Percentiles rank a stretch among this genome's conserved stretches.
Evolutionary conservation across 2,888 invertebrate genomes (phyloP).

Genomic region (Andrena haemorrhoa): DNA sequence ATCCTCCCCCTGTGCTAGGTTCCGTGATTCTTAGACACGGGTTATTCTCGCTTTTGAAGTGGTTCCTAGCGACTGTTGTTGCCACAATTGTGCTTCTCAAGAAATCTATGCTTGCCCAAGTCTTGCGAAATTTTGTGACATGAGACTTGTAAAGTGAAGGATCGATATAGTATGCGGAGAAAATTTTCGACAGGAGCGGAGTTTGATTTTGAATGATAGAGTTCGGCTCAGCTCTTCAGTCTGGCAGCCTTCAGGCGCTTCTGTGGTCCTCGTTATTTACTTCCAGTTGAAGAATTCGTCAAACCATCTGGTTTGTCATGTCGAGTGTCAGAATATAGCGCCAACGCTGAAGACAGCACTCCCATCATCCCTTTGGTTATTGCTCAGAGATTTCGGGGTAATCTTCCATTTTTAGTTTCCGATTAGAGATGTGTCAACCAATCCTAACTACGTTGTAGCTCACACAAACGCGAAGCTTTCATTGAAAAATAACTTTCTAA

Average conservation of each 20-base stretch:
- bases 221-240: neutral
- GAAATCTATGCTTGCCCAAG: too few relatives aligned
- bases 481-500: too few relatives aligned
- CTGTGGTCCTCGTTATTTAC: neutral
- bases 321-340: neutral
- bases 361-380: too few relatives aligned
- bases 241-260: neutral
- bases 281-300: neutral
- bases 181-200: neutral
- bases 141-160: neutral
- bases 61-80: neutral
- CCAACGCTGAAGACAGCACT: too few relatives aligned
- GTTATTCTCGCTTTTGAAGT: slow-evolving; percentile 30
- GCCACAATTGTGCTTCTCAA: too few relatives aligned
- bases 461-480: too few relatives aligned
- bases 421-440: too few relatives aligned
- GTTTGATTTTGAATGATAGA: neutral
- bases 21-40: slow-evolving; percentile 16
- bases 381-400: neutral
- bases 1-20: slow-evolving; percentile 54
- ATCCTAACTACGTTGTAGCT: too few relatives aligned
- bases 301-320: neutral
- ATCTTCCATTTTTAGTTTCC: neutral
- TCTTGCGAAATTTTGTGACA: neutral
- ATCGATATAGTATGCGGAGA: neutral